Percentiles rank a stretch among this genome's conserved stretches.
These are phyloP conservation scores for Ctenoplectra terminalis DNA, from an alignment of 1,140 invertebrate species.

Conservation along the genomic window DNA sequence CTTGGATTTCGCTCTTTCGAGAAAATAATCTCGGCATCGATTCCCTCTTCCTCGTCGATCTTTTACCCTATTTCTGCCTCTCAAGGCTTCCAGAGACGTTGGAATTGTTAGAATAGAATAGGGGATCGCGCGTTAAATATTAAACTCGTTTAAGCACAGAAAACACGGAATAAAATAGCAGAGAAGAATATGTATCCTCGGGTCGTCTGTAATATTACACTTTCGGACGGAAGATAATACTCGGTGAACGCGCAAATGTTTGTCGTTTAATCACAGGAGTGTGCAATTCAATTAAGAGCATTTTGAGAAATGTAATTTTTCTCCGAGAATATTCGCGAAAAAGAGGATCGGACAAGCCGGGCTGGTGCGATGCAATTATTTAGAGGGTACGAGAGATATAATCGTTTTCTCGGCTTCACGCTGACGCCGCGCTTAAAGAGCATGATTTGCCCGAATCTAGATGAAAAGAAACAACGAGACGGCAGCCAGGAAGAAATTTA, in stretches of 20 bases:
- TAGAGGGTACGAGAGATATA: constrained; percentile 11
- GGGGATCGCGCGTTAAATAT: neutral
- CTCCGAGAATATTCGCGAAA: neutral
- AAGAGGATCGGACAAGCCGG: neutral
- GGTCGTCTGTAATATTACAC: neutral
- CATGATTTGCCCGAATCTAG: constrained; percentile 23
- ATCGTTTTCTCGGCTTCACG: constrained; percentile 32
- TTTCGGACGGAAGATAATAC: too few relatives aligned
- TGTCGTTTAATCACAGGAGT: neutral
- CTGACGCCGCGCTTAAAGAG: constrained; percentile 41
- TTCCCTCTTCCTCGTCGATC: neutral
- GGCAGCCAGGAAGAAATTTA: constrained; percentile 45
- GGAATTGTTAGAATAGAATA: neutral
- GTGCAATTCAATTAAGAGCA: constrained; percentile 26
- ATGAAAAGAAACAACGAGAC: constrained; percentile 36
- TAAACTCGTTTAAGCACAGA: neutral
- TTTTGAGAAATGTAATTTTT: constrained; percentile 3
- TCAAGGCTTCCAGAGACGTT: neutral
- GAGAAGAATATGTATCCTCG: neutral
- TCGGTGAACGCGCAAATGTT: too few relatives aligned
- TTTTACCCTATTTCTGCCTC: neutral
- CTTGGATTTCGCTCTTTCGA: constrained; percentile 16
- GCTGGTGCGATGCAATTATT: constrained; percentile 32
- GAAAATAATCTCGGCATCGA: constrained; percentile 22
- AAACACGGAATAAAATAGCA: neutral